Evolutionary conservation across 53 echinoderm and acorn worm species (phyloP).

Genomic region (Echinometra lucunter): DNA sequence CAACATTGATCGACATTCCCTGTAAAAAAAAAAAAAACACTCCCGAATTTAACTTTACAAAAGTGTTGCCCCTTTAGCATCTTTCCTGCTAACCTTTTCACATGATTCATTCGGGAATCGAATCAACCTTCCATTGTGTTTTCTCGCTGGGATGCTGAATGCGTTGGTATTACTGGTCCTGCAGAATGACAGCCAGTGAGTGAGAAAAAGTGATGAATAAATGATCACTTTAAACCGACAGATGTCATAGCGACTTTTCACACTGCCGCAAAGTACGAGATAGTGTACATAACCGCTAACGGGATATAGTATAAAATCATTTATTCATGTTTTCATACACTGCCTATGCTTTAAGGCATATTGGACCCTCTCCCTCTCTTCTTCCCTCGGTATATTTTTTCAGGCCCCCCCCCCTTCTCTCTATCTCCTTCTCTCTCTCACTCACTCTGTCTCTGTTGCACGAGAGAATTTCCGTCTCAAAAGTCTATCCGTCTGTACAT

Average conservation of each 20-base stretch:
- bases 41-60: not conserved
- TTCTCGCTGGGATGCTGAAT: slow-evolving; percentile 14
- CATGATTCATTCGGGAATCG: not conserved
- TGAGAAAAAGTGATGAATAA: slow-evolving; percentile 57
- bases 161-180: not conserved
- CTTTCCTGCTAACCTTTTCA: not conserved
- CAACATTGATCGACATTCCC: too few species aligned
- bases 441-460: not conserved
- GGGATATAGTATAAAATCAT: not conserved
- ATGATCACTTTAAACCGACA: slow-evolving; percentile 33
- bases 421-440: not conserved
- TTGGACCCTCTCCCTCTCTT: not conserved
- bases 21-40: too few species aligned
- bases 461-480: too few species aligned
- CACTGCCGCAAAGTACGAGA: not conserved
- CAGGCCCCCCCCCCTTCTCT: not conserved
- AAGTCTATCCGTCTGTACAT: too few species aligned
- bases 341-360: not conserved
- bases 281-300: not conserved
- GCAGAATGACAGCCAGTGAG: slow-evolving; percentile 19
- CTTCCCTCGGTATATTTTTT: not conserved
- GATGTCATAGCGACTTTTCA: not conserved
- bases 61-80: not conserved
- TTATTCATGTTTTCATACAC: not conserved
- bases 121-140: slow-evolving; percentile 23